These are phyloP conservation scores for Palythoa grandis DNA, from an alignment of 92 coral and sea anemone species.

Conservation along the genomic window DNA sequence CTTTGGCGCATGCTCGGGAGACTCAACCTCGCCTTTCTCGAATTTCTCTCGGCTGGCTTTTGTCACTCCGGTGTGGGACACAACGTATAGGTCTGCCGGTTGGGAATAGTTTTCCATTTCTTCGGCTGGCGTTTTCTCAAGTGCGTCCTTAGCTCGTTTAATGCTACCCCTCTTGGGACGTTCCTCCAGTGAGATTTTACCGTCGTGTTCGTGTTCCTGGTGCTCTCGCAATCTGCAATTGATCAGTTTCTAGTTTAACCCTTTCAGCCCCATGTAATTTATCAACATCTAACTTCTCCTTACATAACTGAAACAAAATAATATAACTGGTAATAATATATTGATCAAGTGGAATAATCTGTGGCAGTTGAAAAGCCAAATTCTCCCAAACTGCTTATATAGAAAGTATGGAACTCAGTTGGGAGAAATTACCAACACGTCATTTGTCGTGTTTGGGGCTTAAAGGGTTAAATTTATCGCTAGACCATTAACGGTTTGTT, in stretches of 20 bases:
- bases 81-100: slow-evolving; percentile 67
- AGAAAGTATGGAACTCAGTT: too few species aligned
- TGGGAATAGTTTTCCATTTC: slow-evolving; percentile 59
- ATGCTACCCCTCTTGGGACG: slow-evolving; percentile 80
- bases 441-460: too few species aligned
- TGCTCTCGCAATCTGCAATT: slow-evolving; percentile 32
- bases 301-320: too few species aligned
- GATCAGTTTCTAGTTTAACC: background rate
- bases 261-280: too few species aligned
- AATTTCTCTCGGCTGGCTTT: slow-evolving; percentile 53
- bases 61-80: slow-evolving; percentile 68
- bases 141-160: slow-evolving; percentile 62
- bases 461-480: too few species aligned
- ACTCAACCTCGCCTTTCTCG: slow-evolving; percentile 53
- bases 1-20: slow-evolving; percentile 38
- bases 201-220: slow-evolving; percentile 60
- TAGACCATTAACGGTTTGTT: too few species aligned
- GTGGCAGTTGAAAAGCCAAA: too few species aligned
- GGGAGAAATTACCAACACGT: background rate
- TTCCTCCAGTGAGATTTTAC: slow-evolving; percentile 75
- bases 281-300: too few species aligned
- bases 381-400: too few species aligned
- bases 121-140: slow-evolving; percentile 58
- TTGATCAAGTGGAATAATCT: too few species aligned
- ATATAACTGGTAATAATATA: too few species aligned